Evolutionary conservation across 2,797 vertebrate species (phyloP).

Genomic region (Brotogeris chrysoptera): DNA sequence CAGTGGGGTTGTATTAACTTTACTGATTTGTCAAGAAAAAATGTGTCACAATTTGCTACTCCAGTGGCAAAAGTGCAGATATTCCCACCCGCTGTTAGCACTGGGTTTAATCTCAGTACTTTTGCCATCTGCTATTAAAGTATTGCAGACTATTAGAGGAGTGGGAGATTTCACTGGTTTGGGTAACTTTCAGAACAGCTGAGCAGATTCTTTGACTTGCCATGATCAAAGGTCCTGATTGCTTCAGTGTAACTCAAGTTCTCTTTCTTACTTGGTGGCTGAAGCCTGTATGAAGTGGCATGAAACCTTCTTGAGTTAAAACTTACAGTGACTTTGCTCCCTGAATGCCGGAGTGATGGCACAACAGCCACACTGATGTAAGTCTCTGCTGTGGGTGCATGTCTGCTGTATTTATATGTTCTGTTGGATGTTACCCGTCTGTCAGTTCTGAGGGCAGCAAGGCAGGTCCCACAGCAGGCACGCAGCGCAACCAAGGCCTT

Average conservation of each 20-base stretch:
- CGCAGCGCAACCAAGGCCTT: not conserved
- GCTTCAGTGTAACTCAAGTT: not conserved
- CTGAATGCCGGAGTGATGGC: not conserved
- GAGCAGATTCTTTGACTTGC: slow-evolving; percentile 10
- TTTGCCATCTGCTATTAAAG: not conserved
- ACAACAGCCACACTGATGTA: not conserved
- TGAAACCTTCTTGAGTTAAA: not conserved
- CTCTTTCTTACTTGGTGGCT: not conserved
- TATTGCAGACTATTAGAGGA: not conserved
- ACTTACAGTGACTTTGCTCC: not conserved
- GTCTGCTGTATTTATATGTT: not conserved
- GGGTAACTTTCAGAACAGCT: not conserved
- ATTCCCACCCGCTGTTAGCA: not conserved
- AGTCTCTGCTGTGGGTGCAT: not conserved
- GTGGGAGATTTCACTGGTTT: not conserved
- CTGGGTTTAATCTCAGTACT: not conserved
- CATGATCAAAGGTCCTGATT: not conserved
- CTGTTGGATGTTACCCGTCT: not conserved
- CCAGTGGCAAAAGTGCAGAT: not conserved
- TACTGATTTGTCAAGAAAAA: not conserved
- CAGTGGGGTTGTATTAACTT: not conserved
- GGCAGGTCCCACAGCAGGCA: not conserved
- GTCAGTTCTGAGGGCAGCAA: not conserved
- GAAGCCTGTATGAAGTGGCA: not conserved
- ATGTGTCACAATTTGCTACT: not conserved